Evolutionary conservation across 2,113 vertebrate species (phyloP).

Genomic region (Brevimyrus niger): DNA sequence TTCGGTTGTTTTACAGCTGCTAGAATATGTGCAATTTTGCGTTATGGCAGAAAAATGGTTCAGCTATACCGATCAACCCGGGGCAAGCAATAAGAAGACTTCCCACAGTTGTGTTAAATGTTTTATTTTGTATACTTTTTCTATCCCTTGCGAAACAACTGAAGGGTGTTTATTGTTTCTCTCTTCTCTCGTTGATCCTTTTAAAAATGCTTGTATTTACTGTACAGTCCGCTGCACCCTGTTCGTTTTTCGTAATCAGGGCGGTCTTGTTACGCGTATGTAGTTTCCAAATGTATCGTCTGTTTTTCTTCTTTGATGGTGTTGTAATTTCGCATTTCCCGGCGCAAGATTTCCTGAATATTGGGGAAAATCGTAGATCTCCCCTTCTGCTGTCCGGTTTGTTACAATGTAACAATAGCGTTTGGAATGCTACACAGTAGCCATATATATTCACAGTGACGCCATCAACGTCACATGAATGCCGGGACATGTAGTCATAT

Average conservation of each 20-base stretch:
- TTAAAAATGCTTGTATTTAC: constrained; percentile 13
- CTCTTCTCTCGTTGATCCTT: constrained; percentile 10
- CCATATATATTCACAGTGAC: constrained; percentile 23
- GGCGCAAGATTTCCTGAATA: neutral
- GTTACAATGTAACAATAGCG: constrained; percentile 30
- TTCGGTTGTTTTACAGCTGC: neutral
- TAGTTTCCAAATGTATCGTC: constrained; percentile 1
- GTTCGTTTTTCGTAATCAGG: neutral
- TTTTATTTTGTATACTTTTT: constrained; percentile 16
- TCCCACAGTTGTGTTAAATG: constrained; percentile 4
- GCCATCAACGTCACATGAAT: constrained; percentile 2
- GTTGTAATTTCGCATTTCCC: neutral
- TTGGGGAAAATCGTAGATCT: neutral
- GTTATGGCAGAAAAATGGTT: constrained; percentile 6
- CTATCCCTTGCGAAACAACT: neutral
- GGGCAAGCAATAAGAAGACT: constrained; percentile 11
- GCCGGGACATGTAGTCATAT: constrained; percentile 21
- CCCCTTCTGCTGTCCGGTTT: constrained; percentile 15
- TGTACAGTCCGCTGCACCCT: constrained; percentile 1
- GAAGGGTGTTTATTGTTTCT: neutral
- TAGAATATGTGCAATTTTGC: neutral
- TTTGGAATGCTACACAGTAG: constrained; percentile 19
- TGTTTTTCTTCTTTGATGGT: neutral
- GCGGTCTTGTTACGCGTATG: neutral
- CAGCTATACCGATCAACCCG: constrained; percentile 4